Evolutionary conservation across 92 coral and sea anemone genomes (phyloP), one percentile per base, ranked within the genome.

Genomic region (Palythoa grandis): DNA sequence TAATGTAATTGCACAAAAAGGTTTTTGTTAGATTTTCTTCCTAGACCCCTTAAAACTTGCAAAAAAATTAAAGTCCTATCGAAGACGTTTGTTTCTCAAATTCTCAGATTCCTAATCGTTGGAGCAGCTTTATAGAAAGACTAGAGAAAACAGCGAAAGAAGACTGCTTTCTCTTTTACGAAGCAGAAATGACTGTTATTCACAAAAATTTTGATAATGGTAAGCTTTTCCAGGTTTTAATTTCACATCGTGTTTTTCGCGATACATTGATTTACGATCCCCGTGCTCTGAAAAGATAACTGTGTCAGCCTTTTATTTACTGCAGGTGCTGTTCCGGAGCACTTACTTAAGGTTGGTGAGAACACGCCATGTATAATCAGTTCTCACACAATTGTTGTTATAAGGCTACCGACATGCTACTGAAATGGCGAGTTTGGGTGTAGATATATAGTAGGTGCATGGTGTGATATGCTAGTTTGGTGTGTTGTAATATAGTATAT

Each of bases 101-200:
- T 52, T 48, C 14, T 40, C 70, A 91, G 94, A 91, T 91, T 69
- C 94, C 94, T n/a, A 91, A 88, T 70, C 88, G 94, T 7, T 91
- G 94, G 94, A 91, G 82, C 79, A 88, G 86, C 43, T 91, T 91
- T 76, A 79, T 91, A 7, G 94, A 91, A 48, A 91, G 87, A 76
- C 87, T 91, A 1, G 94, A 91, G 82, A 80, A 87, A 52, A 91
- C 94, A 1, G 94, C 94, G 20, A 91, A 91, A 23, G 94, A 91
- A 80, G 94, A 91, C 85, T 91, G 94, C 37, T 63, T 91, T 2
- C 84, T 73, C 76, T 91, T 91, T 68, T 91, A 91, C 87, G 92
- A 91, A 66, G 94, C 89, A 63, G 93, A 91, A 61, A 91, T 91
- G 93, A 74, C 89, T 9, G 76, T 91, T 12, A 66, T 91, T 40